A percentile compares a stretch with the other conserved stretches of the same genome.
Evolutionary conservation across 2,113 vertebrate genomes (phyloP).

Genomic region (Girardinichthys multiradiatus): DNA sequence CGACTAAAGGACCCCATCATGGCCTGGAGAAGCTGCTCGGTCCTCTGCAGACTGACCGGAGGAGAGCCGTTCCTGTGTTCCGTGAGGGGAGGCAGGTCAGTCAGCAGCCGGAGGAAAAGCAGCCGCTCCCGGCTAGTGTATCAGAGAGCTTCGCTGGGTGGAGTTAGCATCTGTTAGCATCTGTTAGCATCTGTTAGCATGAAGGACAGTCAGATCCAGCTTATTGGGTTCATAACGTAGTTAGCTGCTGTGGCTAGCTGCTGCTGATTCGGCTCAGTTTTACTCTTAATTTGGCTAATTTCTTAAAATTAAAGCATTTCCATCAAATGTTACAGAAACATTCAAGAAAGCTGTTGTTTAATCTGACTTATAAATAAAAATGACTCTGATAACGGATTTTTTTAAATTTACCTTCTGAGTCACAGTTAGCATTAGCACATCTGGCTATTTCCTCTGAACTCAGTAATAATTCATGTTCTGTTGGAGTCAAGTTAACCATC

Average conservation of each 20-base stretch:
- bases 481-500: too few relatives aligned
- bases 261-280: not conserved
- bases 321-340: not conserved
- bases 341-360: not conserved
- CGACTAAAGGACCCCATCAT: constrained; percentile 51
- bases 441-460: not conserved
- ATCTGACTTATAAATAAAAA: not conserved
- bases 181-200: constrained; percentile 5
- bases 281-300: too few relatives aligned
- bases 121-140: not conserved
- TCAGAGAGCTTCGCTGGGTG: not conserved
- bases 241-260: constrained; percentile 4
- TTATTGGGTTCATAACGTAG: not conserved
- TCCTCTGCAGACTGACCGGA: constrained; percentile 54
- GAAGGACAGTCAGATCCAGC: not conserved
- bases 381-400: not conserved
- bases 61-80: constrained; percentile 22
- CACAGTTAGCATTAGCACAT: not conserved
- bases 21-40: constrained; percentile 74
- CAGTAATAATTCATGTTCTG: too few relatives aligned
- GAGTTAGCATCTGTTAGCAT: constrained; percentile 21
- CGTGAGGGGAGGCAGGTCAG: constrained; percentile 61
- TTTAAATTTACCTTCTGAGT: not conserved
- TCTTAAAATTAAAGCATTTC: not conserved
- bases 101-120: constrained; percentile 1